Evolutionary conservation across 1,140 invertebrate species (phyloP), one percentile per base, ranked within the genome.

Genomic region (Zaprionus taronus): DNA sequence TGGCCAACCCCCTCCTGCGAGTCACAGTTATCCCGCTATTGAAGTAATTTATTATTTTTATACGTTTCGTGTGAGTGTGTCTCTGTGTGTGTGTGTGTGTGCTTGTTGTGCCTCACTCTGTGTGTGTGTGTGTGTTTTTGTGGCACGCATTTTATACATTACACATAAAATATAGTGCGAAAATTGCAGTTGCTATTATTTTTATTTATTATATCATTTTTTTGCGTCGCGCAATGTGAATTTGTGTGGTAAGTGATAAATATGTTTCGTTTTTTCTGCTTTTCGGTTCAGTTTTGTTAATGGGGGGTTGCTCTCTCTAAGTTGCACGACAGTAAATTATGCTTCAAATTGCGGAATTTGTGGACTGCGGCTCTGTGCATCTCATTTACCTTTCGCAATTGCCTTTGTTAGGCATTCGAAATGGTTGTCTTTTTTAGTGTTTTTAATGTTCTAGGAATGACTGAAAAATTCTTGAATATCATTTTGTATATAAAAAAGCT

Each of bases 41-140:
- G 79, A 90, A 80, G 78, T 80, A 79, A 89, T 89, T 89, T 90
- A 89, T 89, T 83, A 89, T 89, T 89, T 89, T 89, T 90, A 90
- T 89, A 91, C 85, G 81, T 86, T 83, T 83, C 75, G 67, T 65
- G n/a, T 72, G 20, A 38, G 34, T 70, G 17, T 68, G n/a, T 57
- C 44, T 53, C 44, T 56, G n/a, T n/a, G n/a, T n/a, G 66, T 68
- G n/a, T 51, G 53, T 53, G 36, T 56, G 66, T 80, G 56, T 56
- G 22, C 64, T 63, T 68, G 31, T 55, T 80, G 60, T 78, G 75
- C 9, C 31, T 31, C 0, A 4, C 31, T 34, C 9, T 34, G 44
- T 56, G 62, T 56, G 36, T 41, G 36, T 41, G 31, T 53, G 36
- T 80, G 56, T 56, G 22, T 68, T 63, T 68, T 55, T 80, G 60